Evolutionary conservation across 2,113 vertebrate genomes (phyloP), one percentile per base, ranked within the genome.

Genomic region (Pipa parva): DNA sequence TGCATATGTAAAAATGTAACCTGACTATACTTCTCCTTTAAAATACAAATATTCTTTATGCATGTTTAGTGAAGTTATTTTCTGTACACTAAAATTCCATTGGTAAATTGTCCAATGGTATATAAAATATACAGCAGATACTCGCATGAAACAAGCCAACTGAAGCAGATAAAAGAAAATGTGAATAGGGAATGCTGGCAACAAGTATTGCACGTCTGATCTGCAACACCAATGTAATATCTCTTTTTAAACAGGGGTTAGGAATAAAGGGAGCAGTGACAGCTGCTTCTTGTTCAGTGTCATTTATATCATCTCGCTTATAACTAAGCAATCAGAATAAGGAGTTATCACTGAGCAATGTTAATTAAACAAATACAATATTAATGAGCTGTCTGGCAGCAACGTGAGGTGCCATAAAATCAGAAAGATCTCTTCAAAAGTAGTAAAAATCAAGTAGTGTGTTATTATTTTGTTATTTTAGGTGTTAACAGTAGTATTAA

Each of bases 361-460:
- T 58, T 58, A 67, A 67, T 67, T 67, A 67, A 65, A 67, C 39
- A 58, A 48, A 57, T 67, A 42, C 63, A 67, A 48, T 67, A 67
- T 67, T 67, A 49, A 67, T 58, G 37, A 58, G 29, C 26, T 39
- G 63, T 13, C 24, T 25, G 39, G 52, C 39, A 42, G 20, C 20
- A 15, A 20, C 15, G 18, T 21, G 45, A 58, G 27, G 42, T 46
- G 42, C 18, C 15, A 46, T 46, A 46, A 46, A 46, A 46, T 18
- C 42, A 46, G 5, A 17, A 1, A 20, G 4, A 7, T 46, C 42
- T 17, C 18, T 12, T 17, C 42, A 46, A 17, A 46, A 18, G 7
- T n/a, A n/a, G n/a, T n/a, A n/a, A n/a, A n/a, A n/a, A n/a, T n/a
- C n/a, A n/a, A n/a, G n/a, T n/a, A n/a, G n/a, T n/a, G n/a, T n/a